phyloP scores from a whole-genome alignment of 2,113 vertebrate genomes.

The Lophura nycthemera region DNA sequence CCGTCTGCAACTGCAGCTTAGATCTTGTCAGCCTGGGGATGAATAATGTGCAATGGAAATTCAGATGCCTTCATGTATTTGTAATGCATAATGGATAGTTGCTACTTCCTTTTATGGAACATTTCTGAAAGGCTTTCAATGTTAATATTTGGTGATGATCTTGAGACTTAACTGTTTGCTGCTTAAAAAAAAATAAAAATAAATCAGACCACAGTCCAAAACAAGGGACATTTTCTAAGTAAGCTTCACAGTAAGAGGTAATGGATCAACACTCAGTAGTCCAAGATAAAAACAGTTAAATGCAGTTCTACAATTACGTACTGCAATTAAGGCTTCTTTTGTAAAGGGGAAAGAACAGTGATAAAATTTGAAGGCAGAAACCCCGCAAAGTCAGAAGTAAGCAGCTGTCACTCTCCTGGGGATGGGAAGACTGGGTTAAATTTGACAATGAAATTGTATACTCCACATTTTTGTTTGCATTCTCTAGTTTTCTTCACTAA shows the following conservation, averaged over 20 bases:
- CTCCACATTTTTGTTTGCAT: neutral
- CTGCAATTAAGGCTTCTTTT: neutral
- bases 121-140: slow-evolving; percentile 34
- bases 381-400: neutral
- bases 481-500: neutral
- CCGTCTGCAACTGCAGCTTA: neutral
- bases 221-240: neutral
- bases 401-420: neutral
- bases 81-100: slow-evolving; percentile 46
- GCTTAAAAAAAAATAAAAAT: neutral
- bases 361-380: neutral
- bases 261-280: neutral
- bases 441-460: neutral
- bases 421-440: neutral
- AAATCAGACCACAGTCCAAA: neutral
- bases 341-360: neutral
- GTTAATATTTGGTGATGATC: neutral
- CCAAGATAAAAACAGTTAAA: neutral
- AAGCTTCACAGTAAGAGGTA: neutral
- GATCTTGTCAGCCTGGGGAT: neutral
- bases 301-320: neutral
- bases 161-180: neutral
- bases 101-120: slow-evolving; percentile 75
- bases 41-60: slow-evolving; percentile 5
- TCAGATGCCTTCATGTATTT: slow-evolving; percentile 56